phyloP scores from a whole-genome alignment of 2,888 invertebrate species.

The Gasteruption jaculator region DNA sequence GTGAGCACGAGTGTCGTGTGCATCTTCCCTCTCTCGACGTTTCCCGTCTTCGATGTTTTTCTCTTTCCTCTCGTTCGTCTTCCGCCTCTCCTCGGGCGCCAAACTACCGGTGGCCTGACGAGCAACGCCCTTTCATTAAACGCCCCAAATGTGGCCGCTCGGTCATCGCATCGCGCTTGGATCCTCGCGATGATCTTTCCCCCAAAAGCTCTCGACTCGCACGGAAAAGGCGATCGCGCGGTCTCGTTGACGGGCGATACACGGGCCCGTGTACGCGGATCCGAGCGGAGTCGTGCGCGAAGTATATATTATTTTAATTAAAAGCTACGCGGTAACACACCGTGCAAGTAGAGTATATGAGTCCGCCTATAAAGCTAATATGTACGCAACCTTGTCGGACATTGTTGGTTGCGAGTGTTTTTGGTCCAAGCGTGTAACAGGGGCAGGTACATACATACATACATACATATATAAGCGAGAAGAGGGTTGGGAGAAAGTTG shows the following conservation, averaged over 20 bases:
- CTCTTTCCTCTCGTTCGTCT: slow-evolving; percentile 10
- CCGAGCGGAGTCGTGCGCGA: slow-evolving; percentile 9
- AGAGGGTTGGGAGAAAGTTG: background rate
- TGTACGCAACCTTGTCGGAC: slow-evolving; percentile 49
- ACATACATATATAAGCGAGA: too few relatives aligned
- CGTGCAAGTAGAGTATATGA: too few relatives aligned
- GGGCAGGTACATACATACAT: background rate
- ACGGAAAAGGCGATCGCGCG: background rate
- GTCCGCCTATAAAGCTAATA: slow-evolving; percentile 46
- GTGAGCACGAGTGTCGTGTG: slow-evolving; percentile 44
- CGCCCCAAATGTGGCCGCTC: slow-evolving; percentile 32
- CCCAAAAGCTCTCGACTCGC: too few relatives aligned
- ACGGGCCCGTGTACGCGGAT: slow-evolving; percentile 6
- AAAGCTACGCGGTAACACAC: too few relatives aligned
- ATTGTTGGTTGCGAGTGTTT: slow-evolving; percentile 37
- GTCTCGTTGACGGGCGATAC: too few relatives aligned
- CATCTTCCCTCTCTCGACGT: slow-evolving; percentile 32
- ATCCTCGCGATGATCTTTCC: too few relatives aligned
- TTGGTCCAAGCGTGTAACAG: background rate
- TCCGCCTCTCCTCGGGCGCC: slow-evolving; percentile 17
- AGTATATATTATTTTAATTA: slow-evolving; percentile 35
- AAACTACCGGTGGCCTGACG: slow-evolving; percentile 28
- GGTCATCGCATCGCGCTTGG: too few relatives aligned
- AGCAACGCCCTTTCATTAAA: slow-evolving; percentile 38
- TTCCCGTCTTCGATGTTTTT: slow-evolving; percentile 8